Evolutionary conservation across 2,888 invertebrate species (phyloP).

Genomic region (Volucella inflata): DNA sequence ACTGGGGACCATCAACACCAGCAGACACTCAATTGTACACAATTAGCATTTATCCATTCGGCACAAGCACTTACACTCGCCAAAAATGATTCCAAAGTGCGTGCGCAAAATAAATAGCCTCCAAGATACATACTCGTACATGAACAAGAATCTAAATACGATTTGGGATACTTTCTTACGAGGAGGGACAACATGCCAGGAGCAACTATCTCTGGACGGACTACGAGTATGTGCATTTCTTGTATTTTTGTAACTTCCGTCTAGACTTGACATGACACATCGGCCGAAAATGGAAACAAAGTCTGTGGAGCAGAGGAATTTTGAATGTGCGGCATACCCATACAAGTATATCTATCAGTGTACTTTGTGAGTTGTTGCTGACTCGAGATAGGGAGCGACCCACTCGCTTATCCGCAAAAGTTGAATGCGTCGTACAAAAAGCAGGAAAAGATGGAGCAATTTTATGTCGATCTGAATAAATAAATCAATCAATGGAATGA

Average conservation of each 20-base stretch:
- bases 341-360: no score
- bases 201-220: constrained; percentile 51
- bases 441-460: constrained; percentile 34
- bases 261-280: constrained; percentile 75
- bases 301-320: constrained; percentile 25
- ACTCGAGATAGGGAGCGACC: constrained; percentile 36
- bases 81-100: constrained; percentile 46
- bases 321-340: constrained; percentile 42
- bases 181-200: constrained; percentile 36
- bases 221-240: constrained; percentile 37
- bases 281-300: constrained; percentile 69
- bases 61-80: constrained; percentile 48
- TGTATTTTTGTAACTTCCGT: constrained; percentile 74
- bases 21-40: constrained; percentile 65
- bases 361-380: constrained; percentile 11
- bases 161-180: neutral
- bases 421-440: constrained; percentile 2
- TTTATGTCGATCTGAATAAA: constrained; percentile 50
- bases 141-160: neutral
- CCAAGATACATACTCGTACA: constrained; percentile 18
- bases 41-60: constrained; percentile 73
- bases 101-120: constrained; percentile 31
- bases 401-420: constrained; percentile 46
- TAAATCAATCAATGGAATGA: constrained; percentile 71
- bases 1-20: constrained; percentile 60